A percentile compares a stretch with the other conserved stretches of the same genome.
phyloP scores from a whole-genome alignment of 2,113 vertebrate genomes.

The Mormyrus iriodes region DNA sequence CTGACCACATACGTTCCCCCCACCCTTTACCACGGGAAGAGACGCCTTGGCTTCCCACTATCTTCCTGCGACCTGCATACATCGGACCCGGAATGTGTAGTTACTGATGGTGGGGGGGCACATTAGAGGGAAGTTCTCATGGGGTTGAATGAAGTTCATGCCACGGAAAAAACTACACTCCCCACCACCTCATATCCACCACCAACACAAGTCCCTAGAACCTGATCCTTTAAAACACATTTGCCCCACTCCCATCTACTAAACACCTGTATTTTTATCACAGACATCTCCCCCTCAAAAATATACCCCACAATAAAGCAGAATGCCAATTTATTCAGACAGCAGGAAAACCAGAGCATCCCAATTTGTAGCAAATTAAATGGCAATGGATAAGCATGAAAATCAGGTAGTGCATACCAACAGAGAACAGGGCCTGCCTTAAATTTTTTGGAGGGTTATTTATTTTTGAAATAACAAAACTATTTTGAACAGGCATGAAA shows the following conservation, averaged over 20 bases:
- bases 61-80: not conserved
- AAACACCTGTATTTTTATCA: not conserved
- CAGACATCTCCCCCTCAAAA: not conserved
- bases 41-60: not conserved
- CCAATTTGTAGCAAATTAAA: not conserved
- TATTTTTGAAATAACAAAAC: not conserved
- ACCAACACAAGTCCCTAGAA: not conserved
- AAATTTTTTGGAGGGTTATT: not conserved
- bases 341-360: not conserved
- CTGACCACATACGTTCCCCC: not conserved
- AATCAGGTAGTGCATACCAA: not conserved
- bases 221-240: not conserved
- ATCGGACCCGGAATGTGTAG: not conserved
- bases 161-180: not conserved
- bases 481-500: not conserved
- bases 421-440: not conserved
- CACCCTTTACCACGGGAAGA: not conserved
- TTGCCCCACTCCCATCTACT: not conserved
- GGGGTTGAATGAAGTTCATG: not conserved
- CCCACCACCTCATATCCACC: not conserved
- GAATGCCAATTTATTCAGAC: not conserved
- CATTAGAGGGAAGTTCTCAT: not conserved
- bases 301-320: not conserved
- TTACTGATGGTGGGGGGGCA: not conserved
- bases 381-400: not conserved